These are phyloP conservation scores for Cebus imitator DNA, from an alignment of 2,113 vertebrate genomes.

Conservation along the genomic window DNA sequence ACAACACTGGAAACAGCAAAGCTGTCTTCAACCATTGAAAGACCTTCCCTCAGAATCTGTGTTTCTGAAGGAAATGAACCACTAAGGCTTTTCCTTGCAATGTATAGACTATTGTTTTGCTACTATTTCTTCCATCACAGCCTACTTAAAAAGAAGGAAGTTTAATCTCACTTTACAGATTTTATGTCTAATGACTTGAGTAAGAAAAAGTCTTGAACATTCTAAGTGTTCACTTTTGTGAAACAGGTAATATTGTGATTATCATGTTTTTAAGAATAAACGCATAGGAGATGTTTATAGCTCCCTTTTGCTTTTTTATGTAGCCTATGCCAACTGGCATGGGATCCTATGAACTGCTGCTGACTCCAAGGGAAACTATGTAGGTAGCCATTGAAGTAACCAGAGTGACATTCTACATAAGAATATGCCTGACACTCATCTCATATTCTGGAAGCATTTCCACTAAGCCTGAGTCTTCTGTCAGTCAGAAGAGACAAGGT, in stretches of 20 bases:
- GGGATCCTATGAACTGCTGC: background rate
- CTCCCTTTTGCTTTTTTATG: too few relatives aligned
- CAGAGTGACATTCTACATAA: background rate
- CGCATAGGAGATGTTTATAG: too few relatives aligned
- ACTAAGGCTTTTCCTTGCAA: too few relatives aligned
- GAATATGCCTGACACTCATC: background rate
- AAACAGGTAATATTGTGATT: background rate
- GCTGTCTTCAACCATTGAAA: background rate
- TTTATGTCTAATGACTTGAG: background rate
- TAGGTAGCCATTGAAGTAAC: background rate
- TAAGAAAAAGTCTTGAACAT: background rate
- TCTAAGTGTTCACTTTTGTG: background rate
- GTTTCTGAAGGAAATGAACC: background rate
- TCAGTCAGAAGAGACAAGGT: background rate
- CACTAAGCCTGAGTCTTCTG: background rate
- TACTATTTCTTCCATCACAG: background rate
- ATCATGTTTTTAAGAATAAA: background rate
- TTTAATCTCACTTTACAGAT: background rate
- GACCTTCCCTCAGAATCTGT: background rate
- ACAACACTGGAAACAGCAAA: background rate
- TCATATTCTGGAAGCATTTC: background rate
- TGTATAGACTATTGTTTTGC: background rate
- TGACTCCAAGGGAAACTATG: too few relatives aligned
- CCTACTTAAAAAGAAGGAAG: too few relatives aligned
- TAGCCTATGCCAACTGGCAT: background rate